Base-by-base conservation (phyloP, 2,797 vertebrate genomes). In the Lemur catta region DNA sequence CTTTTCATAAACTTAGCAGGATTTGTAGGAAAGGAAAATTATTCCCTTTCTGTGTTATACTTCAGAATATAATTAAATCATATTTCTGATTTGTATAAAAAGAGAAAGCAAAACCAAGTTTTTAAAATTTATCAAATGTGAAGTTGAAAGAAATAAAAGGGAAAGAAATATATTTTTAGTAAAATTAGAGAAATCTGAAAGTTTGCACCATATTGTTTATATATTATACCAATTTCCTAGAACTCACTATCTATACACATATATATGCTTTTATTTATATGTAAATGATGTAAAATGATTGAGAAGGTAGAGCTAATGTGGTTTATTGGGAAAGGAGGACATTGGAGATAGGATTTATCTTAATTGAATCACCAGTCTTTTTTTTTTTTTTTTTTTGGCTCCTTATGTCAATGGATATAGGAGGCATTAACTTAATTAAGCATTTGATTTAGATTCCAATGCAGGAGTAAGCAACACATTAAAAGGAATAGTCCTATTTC, bases 161-260 rank as follows among this genome's bases (percentile, higher is more conserved):
- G 26, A 18, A 63, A 18, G 67, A 81, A 61, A 79, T 69, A 14
- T 78, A 86, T 69, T 81, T 76, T 90, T 88, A 76, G 55, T 61
- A 93, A 84, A 91, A 50, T 88, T 93, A 92, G 20, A 92, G 41
- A 74, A 82, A 81, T 61, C 69, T 57, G 28, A 9, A n/a, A 84
- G 48, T 4, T 43, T 81, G 30, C 2, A 48, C 24, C 4, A 80
- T 18, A 46, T 52, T 75, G 2, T 91, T 65, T 82, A 67, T 86
- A 48, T 59, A 41, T 69, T 20, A 4, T 35, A 86, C 7, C 7
- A 69, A 43, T 52, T 94, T 80, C 7, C 41, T 61, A 24, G 24
- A 38, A 48, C 26, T 80, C 41, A 52, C 26, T 82, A 22, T 57
- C 14, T 71, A 38, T 63, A 38, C 4, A 9, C 24, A 46, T 84